Conservation (phyloP, 2,113 vertebrate species). For the Phodopus roborovskii region DNA sequence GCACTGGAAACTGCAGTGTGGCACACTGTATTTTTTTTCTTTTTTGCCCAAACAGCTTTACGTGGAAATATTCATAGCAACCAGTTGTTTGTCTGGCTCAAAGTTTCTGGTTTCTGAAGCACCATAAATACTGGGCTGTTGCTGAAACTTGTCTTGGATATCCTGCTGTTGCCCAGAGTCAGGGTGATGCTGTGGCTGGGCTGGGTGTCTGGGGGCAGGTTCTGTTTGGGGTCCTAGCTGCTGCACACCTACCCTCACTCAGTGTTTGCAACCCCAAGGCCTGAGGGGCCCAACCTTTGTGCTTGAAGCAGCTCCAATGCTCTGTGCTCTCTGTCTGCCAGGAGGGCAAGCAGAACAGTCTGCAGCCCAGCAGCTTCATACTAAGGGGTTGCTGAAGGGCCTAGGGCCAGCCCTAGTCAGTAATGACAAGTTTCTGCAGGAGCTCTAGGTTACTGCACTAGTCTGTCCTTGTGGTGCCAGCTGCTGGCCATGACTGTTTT, state of each 20-base stretch:
- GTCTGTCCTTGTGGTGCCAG: fast-evolving
- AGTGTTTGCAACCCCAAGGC: background rate
- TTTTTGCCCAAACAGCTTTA: no score
- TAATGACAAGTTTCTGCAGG: background rate
- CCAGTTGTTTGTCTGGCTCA: no score
- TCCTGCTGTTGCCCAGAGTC: background rate
- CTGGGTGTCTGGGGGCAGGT: background rate
- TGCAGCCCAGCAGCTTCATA: background rate
- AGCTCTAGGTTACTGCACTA: background rate
- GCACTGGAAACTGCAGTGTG: no score
- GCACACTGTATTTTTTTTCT: no score
- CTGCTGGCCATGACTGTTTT: background rate
- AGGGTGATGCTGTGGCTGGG: background rate
- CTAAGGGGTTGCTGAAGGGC: background rate
- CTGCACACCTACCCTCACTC: background rate
- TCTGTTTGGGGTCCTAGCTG: background rate
- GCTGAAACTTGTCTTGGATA: background rate
- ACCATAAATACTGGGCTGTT: no score
- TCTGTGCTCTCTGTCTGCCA: background rate
- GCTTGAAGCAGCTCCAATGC: background rate
- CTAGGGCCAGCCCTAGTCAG: background rate
- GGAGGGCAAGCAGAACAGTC: background rate
- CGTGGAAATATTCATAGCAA: no score
- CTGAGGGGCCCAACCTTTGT: background rate
- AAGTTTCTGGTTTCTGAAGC: no score